phyloP scores from a whole-genome alignment of 2,113 vertebrate genomes.

The Prunella himalayana region DNA sequence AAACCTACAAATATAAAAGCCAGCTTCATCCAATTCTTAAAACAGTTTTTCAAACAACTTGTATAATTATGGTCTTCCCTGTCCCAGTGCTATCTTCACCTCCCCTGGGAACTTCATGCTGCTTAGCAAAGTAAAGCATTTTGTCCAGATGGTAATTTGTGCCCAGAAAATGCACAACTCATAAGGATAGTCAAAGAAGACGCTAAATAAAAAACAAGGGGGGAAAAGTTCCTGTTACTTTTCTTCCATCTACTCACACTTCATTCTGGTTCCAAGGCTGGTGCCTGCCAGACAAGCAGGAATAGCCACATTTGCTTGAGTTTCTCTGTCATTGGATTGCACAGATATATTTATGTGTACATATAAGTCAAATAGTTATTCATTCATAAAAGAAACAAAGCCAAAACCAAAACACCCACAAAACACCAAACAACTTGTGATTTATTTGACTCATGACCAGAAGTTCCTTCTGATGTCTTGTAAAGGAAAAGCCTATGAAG shows the following conservation, averaged over 20 bases:
- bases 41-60: neutral
- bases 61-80: neutral
- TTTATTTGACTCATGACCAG: neutral
- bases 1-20: neutral
- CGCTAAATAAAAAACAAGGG: neutral
- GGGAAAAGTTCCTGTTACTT: accelerated
- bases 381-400: neutral
- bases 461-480: neutral
- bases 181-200: neutral
- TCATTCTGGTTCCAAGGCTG: neutral
- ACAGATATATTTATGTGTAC: neutral
- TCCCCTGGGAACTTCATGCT: neutral
- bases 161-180: neutral
- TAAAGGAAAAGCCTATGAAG: neutral
- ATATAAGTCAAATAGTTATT: neutral
- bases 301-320: neutral
- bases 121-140: neutral
- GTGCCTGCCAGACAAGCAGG: neutral
- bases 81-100: neutral
- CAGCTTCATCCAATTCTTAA: neutral
- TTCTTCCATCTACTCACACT: neutral
- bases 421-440: neutral
- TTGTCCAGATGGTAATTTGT: neutral
- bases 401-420: neutral
- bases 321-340: neutral